Percentiles rank a stretch among this genome's conserved stretches.
phyloP scores from a whole-genome alignment of 2,113 vertebrate genomes.

The Ictidomys tridecemlineatus region DNA sequence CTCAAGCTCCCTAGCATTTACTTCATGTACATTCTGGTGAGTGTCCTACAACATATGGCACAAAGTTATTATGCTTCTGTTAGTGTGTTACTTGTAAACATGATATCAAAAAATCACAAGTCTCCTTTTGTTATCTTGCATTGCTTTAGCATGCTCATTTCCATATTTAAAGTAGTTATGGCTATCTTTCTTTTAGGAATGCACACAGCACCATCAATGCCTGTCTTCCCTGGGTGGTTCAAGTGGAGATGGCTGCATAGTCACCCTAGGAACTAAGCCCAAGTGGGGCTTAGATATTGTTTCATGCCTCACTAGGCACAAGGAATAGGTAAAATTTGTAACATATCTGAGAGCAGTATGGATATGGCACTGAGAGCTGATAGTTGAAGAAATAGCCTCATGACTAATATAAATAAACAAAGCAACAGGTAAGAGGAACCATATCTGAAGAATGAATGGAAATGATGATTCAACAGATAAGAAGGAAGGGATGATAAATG shows the following conservation, averaged over 20 bases:
- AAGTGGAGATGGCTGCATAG: background rate
- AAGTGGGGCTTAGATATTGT: background rate
- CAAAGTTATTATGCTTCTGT: background rate
- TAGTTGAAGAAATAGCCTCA: background rate
- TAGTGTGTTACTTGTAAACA: background rate
- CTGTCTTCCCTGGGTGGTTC: background rate
- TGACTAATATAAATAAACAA: background rate
- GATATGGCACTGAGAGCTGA: background rate
- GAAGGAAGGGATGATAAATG: background rate
- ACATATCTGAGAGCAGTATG: background rate
- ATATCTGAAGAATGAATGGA: too few species aligned
- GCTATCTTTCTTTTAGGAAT: background rate
- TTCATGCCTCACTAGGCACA: background rate
- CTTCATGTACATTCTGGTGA: background rate
- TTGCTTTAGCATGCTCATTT: background rate
- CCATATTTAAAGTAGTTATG: background rate
- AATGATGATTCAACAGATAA: background rate
- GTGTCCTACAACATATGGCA: background rate
- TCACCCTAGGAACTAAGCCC: background rate
- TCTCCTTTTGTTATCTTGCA: background rate
- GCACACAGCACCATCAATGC: background rate
- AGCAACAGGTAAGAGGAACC: background rate
- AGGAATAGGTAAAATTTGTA: background rate
- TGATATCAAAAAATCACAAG: background rate
- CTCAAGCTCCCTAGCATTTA: background rate